Conservation (phyloP, 2,113 vertebrate species). For the Otis tarda region DNA sequence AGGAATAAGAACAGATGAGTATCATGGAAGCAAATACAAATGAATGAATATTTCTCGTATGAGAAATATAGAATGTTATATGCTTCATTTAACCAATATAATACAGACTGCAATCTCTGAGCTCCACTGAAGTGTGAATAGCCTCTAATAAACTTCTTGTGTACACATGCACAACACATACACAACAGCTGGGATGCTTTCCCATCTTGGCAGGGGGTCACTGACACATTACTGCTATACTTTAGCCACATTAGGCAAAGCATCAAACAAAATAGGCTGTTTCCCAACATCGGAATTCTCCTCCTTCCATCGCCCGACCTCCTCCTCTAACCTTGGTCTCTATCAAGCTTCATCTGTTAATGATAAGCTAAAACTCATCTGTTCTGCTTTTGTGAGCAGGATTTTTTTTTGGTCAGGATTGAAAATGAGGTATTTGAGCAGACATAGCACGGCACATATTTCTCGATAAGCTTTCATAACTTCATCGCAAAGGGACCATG, state of each 20-base stretch:
- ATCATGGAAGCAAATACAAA: constrained; percentile 33
- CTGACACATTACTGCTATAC: constrained; percentile 8
- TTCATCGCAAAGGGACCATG: background rate
- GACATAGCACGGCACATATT: background rate
- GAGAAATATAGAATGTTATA: constrained; percentile 42
- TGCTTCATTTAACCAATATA: constrained; percentile 55
- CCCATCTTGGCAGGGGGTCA: constrained; percentile 46
- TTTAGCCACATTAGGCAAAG: constrained; percentile 34
- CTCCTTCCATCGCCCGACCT: background rate
- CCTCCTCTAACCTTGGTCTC: background rate
- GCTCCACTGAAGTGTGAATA: constrained; percentile 51
- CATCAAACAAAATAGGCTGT: background rate
- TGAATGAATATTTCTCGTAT: constrained; percentile 22
- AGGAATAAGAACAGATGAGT: constrained; percentile 20
- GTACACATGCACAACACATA: constrained; percentile 59
- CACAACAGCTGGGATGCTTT: constrained; percentile 55
- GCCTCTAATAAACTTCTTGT: constrained; percentile 54
- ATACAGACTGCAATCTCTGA: constrained; percentile 33
- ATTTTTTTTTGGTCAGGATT: background rate
- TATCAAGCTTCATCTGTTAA: background rate
- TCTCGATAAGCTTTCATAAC: background rate
- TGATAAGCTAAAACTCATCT: background rate
- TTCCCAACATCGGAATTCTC: background rate
- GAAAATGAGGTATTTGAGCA: background rate
- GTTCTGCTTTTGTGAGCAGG: background rate